A percentile compares a stretch with the other conserved stretches of the same genome.
Conservation (phyloP, 2,888 invertebrate species). For the Crematogaster levior region DNA sequence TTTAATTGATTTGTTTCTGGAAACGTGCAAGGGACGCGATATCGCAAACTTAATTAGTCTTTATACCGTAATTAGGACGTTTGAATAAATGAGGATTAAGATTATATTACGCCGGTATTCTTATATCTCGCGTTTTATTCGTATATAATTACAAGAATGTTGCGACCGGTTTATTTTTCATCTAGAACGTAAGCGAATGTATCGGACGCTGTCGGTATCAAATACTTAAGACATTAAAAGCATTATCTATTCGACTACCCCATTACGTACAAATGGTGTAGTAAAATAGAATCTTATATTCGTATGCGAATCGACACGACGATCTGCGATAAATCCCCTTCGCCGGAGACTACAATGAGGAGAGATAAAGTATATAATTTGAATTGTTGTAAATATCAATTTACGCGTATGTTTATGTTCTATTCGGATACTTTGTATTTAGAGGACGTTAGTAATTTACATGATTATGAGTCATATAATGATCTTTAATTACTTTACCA, state of each 20-base stretch:
- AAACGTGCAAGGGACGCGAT: background rate
- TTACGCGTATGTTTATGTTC: constrained; percentile 8
- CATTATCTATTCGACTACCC: constrained; percentile 53
- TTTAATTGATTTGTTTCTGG: background rate
- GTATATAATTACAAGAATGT: constrained; percentile 7
- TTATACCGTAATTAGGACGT: constrained; percentile 25
- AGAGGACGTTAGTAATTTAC: constrained; percentile 42
- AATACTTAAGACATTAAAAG: constrained; percentile 62
- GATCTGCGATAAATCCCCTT: constrained; percentile 22
- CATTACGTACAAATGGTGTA: constrained; percentile 54
- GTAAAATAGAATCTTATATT: constrained; percentile 29
- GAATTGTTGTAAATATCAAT: constrained; percentile 34
- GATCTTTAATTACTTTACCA: constrained; percentile 39
- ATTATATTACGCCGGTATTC: constrained; percentile 35
- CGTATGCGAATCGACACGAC: background rate
- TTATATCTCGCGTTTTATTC: constrained; percentile 32
- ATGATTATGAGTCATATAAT: constrained; percentile 46
- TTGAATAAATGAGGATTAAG: constrained; percentile 26
- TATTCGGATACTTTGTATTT: constrained; percentile 7
- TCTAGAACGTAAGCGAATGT: constrained; percentile 46
- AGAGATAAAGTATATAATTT: constrained; percentile 26
- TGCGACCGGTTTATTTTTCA: constrained; percentile 27
- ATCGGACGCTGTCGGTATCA: constrained; percentile 41
- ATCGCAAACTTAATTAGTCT: background rate
- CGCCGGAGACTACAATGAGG: constrained; percentile 28